These are phyloP conservation scores for Callinectes sapidus DNA, from an alignment of 2,888 invertebrate genomes.

Conservation along the genomic window DNA sequence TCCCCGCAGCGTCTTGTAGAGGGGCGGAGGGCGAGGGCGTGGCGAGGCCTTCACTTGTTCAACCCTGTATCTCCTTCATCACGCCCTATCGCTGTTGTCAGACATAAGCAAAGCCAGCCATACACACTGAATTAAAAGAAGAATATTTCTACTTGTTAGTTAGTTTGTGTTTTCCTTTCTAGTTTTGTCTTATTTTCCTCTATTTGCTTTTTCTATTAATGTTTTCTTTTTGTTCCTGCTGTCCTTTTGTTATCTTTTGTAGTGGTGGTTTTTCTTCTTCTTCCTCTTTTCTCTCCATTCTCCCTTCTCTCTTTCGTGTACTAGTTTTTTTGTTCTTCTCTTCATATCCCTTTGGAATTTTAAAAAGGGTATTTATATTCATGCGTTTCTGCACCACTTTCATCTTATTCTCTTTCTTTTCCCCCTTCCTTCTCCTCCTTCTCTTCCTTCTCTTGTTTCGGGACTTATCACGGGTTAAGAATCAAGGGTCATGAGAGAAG, in stretches of 20 bases:
- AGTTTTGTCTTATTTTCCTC: not conserved
- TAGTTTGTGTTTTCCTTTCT: not conserved
- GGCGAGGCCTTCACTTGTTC: constrained; percentile 1
- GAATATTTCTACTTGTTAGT: not conserved
- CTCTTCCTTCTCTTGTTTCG: not conserved
- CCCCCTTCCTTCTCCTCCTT: not conserved
- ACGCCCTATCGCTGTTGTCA: constrained; percentile 14
- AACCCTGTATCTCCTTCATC: constrained; percentile 20
- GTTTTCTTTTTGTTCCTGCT: no score
- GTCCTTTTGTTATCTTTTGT: not conserved
- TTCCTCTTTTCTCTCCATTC: not conserved
- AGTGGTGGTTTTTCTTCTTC: not conserved
- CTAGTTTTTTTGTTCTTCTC: not conserved
- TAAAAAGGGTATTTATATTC: not conserved
- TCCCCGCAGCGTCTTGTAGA: not conserved
- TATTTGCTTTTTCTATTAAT: not conserved
- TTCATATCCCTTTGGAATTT: not conserved
- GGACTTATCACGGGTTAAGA: not conserved
- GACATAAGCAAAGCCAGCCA: constrained; percentile 15
- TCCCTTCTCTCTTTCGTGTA: not conserved
- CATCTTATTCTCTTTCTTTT: not conserved
- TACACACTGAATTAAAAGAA: not conserved
- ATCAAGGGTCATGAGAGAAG: not conserved
- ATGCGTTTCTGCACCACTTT: not conserved
- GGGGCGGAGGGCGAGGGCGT: constrained; percentile 14